A percentile compares a stretch with the other conserved stretches of the same genome.
phyloP scores from a whole-genome alignment of 2,888 invertebrate species.

The Oconnorella tubifera region DNA sequence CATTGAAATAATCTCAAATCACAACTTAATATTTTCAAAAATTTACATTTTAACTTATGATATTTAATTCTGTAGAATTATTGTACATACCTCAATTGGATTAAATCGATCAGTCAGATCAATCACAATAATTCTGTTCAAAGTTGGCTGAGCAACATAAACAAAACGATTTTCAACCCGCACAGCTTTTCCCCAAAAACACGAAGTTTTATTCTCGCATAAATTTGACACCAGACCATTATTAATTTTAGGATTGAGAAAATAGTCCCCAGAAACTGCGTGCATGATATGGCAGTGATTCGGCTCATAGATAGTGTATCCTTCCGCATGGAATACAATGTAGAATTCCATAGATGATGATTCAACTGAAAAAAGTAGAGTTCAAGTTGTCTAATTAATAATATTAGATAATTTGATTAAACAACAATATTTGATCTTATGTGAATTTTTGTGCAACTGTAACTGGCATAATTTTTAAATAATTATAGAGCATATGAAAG shows the following conservation, averaged over 20 bases:
- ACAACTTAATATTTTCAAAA: no score
- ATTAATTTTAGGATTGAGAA: conserved; percentile 41
- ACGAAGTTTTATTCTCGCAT: conserved; percentile 6
- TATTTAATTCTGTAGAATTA: no score
- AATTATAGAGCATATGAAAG: no score
- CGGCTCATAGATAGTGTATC: conserved; percentile 71
- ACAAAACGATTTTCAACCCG: conserved; percentile 15
- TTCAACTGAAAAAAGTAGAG: neutral
- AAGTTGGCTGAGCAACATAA: conserved; percentile 20
- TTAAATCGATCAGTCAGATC: conserved; percentile 22
- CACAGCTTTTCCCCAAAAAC: conserved; percentile 20
- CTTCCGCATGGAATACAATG: conserved; percentile 73
- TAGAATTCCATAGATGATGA: neutral
- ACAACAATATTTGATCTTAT: no score
- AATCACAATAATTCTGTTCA: conserved; percentile 20
- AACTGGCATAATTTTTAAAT: no score
- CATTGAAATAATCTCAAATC: no score
- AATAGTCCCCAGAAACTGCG: conserved; percentile 67
- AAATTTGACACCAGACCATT: neutral
- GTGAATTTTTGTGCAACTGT: no score
- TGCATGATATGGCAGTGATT: conserved; percentile 68
- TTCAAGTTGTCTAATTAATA: no score
- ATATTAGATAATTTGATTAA: no score
- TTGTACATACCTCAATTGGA: conserved; percentile 20
- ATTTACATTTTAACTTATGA: no score